phyloP scores from a whole-genome alignment of 2,113 vertebrate genomes.

The Laterallus jamaicensis region DNA sequence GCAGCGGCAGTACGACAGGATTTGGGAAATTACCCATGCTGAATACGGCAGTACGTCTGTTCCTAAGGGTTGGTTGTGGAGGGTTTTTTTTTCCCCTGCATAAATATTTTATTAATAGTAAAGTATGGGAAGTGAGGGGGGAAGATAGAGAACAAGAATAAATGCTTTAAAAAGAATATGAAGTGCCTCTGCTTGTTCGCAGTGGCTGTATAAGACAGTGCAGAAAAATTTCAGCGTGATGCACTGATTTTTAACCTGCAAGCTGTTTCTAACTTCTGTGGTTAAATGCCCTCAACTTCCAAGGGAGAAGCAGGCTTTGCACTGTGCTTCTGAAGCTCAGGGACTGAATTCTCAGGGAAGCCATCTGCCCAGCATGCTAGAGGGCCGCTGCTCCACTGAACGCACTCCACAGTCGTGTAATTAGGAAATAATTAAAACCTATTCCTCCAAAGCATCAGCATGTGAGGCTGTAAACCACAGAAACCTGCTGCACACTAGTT shows the following conservation, averaged over 20 bases:
- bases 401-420: neutral
- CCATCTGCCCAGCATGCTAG: neutral
- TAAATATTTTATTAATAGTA: neutral
- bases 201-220: neutral
- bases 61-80: neutral
- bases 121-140: neutral
- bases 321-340: neutral
- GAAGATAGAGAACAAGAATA: neutral
- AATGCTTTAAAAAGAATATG: neutral
- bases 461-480: neutral
- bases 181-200: neutral
- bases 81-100: rapidly evolving
- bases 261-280: neutral
- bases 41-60: neutral
- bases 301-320: neutral
- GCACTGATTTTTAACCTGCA: neutral
- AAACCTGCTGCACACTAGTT: neutral
- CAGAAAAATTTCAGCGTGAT: neutral
- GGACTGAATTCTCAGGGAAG: neutral
- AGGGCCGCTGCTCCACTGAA: neutral
- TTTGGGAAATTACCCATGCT: neutral
- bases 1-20: neutral
- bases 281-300: neutral
- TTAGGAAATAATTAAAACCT: neutral
- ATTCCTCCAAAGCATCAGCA: neutral